Base-by-base conservation (phyloP, 1,140 invertebrate species). In the Calosoma granatense region DNA sequence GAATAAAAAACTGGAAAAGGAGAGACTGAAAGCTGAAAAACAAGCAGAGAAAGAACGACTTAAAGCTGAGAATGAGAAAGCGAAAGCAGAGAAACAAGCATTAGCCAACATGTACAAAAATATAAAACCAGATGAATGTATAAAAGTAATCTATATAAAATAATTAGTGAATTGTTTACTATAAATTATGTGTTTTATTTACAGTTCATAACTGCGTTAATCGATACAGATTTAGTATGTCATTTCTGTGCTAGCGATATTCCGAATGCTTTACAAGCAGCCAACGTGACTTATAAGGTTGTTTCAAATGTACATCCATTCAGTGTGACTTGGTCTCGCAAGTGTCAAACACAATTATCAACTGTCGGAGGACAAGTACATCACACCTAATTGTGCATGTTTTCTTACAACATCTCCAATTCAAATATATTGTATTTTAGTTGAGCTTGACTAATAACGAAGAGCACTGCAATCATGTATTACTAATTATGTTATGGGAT, bases 91-190 rank as follows among this genome's bases (percentile, higher is more conserved):
- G 15, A 74, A 70, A 61, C 17, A 62, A 51, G 63, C 71, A 19
- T 60, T 62, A 19, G 51, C 17, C 20, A 67, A 65, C 23, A 63
- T 63, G 23, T 60, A 61, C 12, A 69, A 68, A 47, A 70, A 67
- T 54, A 68, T 74, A 21, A 78, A 79, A 60, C 76, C 77, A 21
- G 77, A 76, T 17, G 76, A 82, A 60, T 78, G 76, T 57, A 70
- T 82, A 58, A 80, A 77, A 69, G 76, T 76, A 68, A 54, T 9
- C 60, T 22, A 52, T 55, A 59, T 26, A 47, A 30, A 20, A 21
- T 47, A 15, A 12, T 20, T 20, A 36, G 23, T 58, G 30, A 22
- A 56, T 36, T 36, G n/a, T 36, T 36, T 36, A 36, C 6, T 9
- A 9, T 36, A 53, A 54, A 36, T 20, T 41, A 15, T 51, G 22